Conservation (phyloP, 1,140 invertebrate species). For the Pseudomyrmex sp. region DNA sequence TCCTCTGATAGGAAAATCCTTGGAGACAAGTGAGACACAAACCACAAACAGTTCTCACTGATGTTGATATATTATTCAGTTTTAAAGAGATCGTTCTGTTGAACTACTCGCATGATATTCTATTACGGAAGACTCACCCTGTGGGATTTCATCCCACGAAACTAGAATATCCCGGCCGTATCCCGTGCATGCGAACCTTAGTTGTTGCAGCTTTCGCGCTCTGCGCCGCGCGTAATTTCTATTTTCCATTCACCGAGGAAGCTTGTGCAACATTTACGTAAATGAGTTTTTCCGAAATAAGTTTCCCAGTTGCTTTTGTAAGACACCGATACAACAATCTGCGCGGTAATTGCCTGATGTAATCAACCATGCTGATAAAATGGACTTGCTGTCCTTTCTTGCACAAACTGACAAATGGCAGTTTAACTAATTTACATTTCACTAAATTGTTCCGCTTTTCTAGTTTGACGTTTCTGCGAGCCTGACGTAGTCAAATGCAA, state of each 20-base stretch:
- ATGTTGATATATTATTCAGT: constrained; percentile 59
- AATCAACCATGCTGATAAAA: constrained; percentile 28
- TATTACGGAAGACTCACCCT: constrained; percentile 35
- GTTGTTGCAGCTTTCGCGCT: constrained; percentile 15
- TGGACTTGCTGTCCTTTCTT: constrained; percentile 12
- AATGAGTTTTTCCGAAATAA: constrained; percentile 26
- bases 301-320: neutral
- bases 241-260: constrained; percentile 41
- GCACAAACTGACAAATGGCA: constrained; percentile 12
- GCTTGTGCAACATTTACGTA: constrained; percentile 39
- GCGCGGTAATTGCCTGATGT: constrained; percentile 6
- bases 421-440: constrained; percentile 58
- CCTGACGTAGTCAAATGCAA: constrained; percentile 27
- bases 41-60: constrained; percentile 28
- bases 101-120: constrained; percentile 50
- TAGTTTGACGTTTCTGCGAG: constrained; percentile 15
- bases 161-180: constrained; percentile 9
- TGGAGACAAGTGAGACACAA: constrained; percentile 22
- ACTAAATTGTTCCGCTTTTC: constrained; percentile 3
- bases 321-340: neutral
- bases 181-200: neutral
- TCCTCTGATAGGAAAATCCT: constrained; percentile 47
- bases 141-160: constrained; percentile 49
- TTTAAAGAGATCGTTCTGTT: constrained; percentile 51
- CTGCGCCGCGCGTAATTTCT: constrained; percentile 42